Conservation (phyloP, 2,113 vertebrate species). For the Tursiops truncatus region DNA sequence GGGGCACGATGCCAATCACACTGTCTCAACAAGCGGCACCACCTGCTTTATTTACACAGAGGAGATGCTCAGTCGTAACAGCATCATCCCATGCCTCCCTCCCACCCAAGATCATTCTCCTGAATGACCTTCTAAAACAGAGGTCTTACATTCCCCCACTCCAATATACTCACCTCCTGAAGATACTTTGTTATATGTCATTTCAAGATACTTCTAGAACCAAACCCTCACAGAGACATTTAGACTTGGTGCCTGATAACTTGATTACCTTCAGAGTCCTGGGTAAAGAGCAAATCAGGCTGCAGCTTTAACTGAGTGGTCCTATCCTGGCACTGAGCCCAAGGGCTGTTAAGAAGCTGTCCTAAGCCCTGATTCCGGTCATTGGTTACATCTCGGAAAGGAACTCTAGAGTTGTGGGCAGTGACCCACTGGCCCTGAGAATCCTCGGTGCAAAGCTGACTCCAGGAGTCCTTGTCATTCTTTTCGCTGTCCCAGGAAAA, state of each 20-base stretch:
- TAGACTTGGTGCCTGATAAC: constrained; percentile 83
- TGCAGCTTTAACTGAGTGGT: constrained; percentile 8
- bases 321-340: neutral
- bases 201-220: neutral
- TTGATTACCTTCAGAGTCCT: constrained; percentile 85
- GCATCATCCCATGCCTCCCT: neutral
- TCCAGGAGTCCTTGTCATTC: constrained; percentile 37
- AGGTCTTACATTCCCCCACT: neutral
- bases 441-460: constrained; percentile 82
- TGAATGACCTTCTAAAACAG: neutral
- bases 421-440: constrained; percentile 80
- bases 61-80: neutral
- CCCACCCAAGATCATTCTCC: neutral
- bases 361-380: neutral
- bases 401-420: constrained; percentile 52
- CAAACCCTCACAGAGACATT: neutral
- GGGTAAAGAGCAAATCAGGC: constrained; percentile 80
- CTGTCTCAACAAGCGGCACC: neutral
- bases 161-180: neutral
- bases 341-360: neutral
- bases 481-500: constrained; percentile 52
- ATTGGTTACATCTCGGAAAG: constrained; percentile 42
- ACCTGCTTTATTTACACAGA: constrained; percentile 32
- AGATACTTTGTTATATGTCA: neutral
- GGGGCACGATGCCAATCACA: neutral